Conservation (phyloP, 2,797 vertebrate genomes). For the Natrix natrix region DNA sequence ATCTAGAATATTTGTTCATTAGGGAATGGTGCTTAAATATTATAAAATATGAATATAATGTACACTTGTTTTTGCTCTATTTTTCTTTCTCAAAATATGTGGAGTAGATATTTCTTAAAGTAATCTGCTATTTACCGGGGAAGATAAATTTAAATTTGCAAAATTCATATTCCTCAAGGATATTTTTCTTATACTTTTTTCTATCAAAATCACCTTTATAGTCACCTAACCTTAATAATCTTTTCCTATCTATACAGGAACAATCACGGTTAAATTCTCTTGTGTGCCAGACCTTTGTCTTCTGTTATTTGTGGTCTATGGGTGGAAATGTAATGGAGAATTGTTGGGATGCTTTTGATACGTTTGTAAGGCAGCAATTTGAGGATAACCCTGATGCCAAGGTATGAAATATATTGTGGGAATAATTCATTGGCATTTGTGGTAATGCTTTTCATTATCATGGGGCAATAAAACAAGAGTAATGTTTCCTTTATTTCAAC, state of each 20-base stretch:
- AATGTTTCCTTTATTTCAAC: background rate
- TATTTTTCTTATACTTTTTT: background rate
- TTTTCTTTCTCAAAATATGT: background rate
- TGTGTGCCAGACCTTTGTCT: slow-evolving; percentile 82
- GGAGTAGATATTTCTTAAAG: background rate
- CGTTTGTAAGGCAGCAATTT: slow-evolving; percentile 79
- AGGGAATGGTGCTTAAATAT: background rate
- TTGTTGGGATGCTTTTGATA: slow-evolving; percentile 79
- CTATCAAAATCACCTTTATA: background rate
- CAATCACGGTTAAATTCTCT: slow-evolving; percentile 69
- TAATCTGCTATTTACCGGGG: background rate
- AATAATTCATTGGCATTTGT: background rate
- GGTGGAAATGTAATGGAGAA: slow-evolving; percentile 79
- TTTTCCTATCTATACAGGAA: slow-evolving; percentile 68
- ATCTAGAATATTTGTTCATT: background rate
- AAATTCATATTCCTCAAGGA: background rate
- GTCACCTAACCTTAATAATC: background rate
- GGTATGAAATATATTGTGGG: slow-evolving; percentile 62
- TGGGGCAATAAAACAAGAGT: background rate
- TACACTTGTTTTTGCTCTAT: background rate
- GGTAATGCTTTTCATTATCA: background rate
- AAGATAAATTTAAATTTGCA: background rate
- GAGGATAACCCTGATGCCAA: slow-evolving; percentile 75
- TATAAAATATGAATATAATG: background rate
- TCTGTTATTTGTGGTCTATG: slow-evolving; percentile 82